Base-by-base conservation (phyloP, 2,797 vertebrate species). In the Chiropotes sagulatus region DNA sequence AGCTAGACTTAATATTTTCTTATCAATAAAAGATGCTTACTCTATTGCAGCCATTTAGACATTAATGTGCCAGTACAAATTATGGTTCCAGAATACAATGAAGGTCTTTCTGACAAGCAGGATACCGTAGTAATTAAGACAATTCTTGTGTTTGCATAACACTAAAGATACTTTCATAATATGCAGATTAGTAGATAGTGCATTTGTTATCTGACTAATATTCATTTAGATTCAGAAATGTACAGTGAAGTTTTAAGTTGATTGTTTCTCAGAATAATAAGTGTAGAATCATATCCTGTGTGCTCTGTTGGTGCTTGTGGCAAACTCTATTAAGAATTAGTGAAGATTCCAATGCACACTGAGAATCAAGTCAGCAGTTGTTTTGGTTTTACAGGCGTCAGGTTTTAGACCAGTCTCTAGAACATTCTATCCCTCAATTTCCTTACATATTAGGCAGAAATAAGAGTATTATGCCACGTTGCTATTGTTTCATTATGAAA, bases 331-430 rank as follows among this genome's bases (percentile, higher is more conserved):
- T 57, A 36, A 64, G 44, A 41, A 44, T 28, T 9, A 20, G 7
- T 7, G 1, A 67, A 36, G 9, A 41, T 39, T 41, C 6, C 9
- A 50, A n/a, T 0, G 0, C 54, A 39, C 7, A 48, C 2, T 73
- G 50, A 58, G 52, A 54, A 54, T 54, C 2, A 28, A 75, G 30
- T 5, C 20, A 76, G 20, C 30, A n/a, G 28, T 44, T 88, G 28
- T 52, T 87, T 48, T 57, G 15, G 20, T n/a, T 28, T 75, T 20
- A 57, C 7, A 73, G 26, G 5, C 30, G 19, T 75, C 4, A 30
- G 19, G 33, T 57, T 75, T 86, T 88, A 41, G 12, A 88, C 26
- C 36, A 44, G 7, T 24, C n/a, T 70, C 24, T 19, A 33, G 17
- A 44, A 17, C 19, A 30, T 76, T 75, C n/a, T 76, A 6, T 11